Conservation (phyloP, 2,888 invertebrate genomes). For the Erebia ligea region DNA sequence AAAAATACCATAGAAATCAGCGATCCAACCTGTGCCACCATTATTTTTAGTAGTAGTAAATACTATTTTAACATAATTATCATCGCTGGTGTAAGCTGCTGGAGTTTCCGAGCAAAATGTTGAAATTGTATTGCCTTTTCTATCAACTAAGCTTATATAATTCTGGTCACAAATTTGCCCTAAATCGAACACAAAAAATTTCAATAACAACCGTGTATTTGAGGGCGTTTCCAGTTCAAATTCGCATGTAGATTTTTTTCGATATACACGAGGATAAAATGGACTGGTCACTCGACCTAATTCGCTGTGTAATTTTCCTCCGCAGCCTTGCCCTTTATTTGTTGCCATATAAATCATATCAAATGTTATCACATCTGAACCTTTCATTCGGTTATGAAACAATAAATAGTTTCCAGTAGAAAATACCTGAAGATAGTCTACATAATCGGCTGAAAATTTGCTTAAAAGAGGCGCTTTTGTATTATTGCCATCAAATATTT, state of each 20-base stretch:
- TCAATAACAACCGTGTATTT: conserved; percentile 56
- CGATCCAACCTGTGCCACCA: conserved; percentile 88
- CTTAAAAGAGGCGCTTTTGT: conserved; percentile 49
- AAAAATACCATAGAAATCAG: conserved; percentile 58
- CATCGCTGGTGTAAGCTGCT: conserved; percentile 76
- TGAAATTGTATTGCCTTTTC: conserved; percentile 61
- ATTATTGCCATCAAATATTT: conserved; percentile 68
- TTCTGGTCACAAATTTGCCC: conserved; percentile 86
- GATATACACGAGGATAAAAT: conserved; percentile 65
- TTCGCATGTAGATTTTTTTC: conserved; percentile 60
- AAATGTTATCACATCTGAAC: conserved; percentile 48
- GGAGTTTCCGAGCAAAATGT: conserved; percentile 83
- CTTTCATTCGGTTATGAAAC: conserved; percentile 71
- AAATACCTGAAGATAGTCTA: conserved; percentile 78
- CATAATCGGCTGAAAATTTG: conserved; percentile 48
- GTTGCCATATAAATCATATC: conserved; percentile 66
- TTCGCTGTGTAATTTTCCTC: conserved; percentile 60
- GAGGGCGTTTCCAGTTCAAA: conserved; percentile 71
- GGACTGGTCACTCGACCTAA: conserved; percentile 70
- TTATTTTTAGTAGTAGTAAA: conserved; percentile 87
- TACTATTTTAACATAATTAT: conserved; percentile 83
- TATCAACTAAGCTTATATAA: conserved; percentile 85
- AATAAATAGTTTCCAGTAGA: conserved; percentile 86
- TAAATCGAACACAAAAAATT: conserved; percentile 83
- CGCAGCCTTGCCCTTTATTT: conserved; percentile 70